Evolutionary conservation across 53 echinoderm and acorn worm genomes (phyloP).

Genomic region (Hippasteria phrygiana): DNA sequence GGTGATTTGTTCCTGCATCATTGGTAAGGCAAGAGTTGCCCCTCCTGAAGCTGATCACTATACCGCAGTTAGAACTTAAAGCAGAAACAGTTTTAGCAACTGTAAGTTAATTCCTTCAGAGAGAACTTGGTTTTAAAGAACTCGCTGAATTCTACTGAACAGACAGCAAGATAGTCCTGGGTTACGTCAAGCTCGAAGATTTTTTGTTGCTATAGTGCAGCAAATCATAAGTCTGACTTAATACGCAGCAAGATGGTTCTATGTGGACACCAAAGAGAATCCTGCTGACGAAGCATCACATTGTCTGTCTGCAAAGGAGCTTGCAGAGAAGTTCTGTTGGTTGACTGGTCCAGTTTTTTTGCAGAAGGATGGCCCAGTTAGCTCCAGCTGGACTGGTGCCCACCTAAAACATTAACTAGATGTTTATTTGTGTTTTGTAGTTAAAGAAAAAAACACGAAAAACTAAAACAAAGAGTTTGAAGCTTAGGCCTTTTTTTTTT

Average conservation of each 20-base stretch:
- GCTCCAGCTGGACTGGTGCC: no score
- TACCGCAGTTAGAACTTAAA: conserved; percentile 63
- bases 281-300: conserved; percentile 64
- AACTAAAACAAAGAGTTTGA: no score
- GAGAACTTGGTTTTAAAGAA: conserved; percentile 31
- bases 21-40: conserved; percentile 62
- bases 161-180: conserved; percentile 63
- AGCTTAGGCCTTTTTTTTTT: no score
- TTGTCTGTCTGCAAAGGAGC: conserved; percentile 5
- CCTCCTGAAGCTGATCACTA: conserved; percentile 54
- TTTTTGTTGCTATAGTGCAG: conserved; percentile 50
- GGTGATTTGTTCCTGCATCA: conserved; percentile 52
- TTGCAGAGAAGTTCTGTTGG: conserved; percentile 17
- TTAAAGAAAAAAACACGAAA: no score
- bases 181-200: conserved; percentile 65
- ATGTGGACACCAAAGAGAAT: conserved; percentile 52
- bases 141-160: conserved; percentile 63
- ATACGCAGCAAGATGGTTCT: conserved; percentile 49
- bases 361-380: conserved; percentile 14
- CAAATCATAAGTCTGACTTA: conserved; percentile 35
- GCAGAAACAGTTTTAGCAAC: conserved; percentile 44
- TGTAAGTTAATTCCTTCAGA: conserved; percentile 22
- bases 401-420: no score
- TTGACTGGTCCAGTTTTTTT: conserved; percentile 58
- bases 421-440: no score